These are phyloP conservation scores for Nothoprocta perdicaria DNA, from an alignment of 2,113 vertebrate genomes.

Conservation along the genomic window DNA sequence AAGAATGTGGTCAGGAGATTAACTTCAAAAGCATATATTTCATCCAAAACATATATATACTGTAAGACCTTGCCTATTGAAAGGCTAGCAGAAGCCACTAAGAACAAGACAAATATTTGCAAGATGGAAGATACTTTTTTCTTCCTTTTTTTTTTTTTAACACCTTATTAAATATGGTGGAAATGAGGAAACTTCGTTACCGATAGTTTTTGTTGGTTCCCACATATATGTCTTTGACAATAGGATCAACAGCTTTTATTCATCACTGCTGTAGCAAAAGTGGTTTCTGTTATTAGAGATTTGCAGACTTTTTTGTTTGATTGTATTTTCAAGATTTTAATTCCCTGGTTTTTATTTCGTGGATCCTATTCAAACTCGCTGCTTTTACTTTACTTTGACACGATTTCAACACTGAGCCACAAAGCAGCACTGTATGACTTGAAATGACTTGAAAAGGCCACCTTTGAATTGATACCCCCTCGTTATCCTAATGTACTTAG, in stretches of 20 bases:
- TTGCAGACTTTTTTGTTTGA: background rate
- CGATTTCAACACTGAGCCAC: background rate
- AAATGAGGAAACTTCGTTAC: rapidly evolving
- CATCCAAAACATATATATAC: background rate
- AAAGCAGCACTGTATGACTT: background rate
- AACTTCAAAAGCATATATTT: background rate
- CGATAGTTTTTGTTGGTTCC: background rate
- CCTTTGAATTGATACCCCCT: background rate
- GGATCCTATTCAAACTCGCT: background rate
- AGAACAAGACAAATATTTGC: background rate
- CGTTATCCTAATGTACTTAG: background rate
- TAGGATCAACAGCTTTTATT: background rate
- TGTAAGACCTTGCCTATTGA: background rate
- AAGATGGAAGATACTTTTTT: background rate
- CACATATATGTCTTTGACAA: background rate
- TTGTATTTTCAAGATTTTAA: background rate
- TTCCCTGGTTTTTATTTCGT: background rate
- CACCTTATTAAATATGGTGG: background rate
- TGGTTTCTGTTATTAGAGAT: background rate
- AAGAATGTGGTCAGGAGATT: background rate
- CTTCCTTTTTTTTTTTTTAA: background rate
- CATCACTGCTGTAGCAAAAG: background rate
- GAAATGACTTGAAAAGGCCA: background rate
- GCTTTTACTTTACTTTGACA: background rate
- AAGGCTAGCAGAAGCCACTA: background rate